These are phyloP conservation scores for Odontomyia ornata DNA, from an alignment of 2,888 invertebrate genomes.

Conservation along the genomic window DNA sequence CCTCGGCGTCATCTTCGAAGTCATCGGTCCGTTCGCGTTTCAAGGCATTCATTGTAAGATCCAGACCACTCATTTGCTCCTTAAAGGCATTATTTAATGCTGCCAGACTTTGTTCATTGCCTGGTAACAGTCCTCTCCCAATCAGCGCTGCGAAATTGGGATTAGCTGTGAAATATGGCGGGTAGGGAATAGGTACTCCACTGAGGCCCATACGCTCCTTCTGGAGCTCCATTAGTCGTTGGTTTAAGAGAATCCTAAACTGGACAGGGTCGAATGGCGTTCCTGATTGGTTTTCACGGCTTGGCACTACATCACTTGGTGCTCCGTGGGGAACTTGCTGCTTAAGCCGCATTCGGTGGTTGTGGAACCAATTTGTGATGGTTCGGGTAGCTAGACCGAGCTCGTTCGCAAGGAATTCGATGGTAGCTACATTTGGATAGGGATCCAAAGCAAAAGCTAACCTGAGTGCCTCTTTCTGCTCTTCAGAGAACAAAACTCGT, in stretches of 20 bases:
- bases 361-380: slow-evolving; percentile 99
- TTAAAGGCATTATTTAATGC: slow-evolving; percentile 71
- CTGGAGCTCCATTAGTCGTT: slow-evolving; percentile 86
- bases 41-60: slow-evolving; percentile 83
- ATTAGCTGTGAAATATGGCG: slow-evolving; percentile 80
- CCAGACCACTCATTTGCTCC: slow-evolving; percentile 85
- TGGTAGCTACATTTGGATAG: slow-evolving; percentile 95
- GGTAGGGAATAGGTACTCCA: slow-evolving; percentile 79
- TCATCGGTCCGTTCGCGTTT: slow-evolving; percentile 73
- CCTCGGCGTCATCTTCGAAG: slow-evolving; percentile 74
- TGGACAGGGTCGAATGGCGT: slow-evolving; percentile 92
- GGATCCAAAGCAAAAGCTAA: slow-evolving; percentile 95
- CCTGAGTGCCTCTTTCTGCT: slow-evolving; percentile 95
- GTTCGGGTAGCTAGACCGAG: slow-evolving; percentile 92
- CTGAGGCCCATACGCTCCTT: slow-evolving; percentile 84
- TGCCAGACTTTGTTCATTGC: slow-evolving; percentile 68
- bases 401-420: slow-evolving; percentile 93
- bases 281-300: slow-evolving; percentile 73
- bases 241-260: slow-evolving; percentile 87
- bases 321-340: slow-evolving; percentile 84
- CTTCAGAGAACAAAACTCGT: slow-evolving; percentile 95
- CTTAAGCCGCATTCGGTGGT: slow-evolving; percentile 97
- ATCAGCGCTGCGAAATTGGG: slow-evolving; percentile 80
- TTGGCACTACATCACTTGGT: slow-evolving; percentile 76
- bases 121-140: slow-evolving; percentile 72